Percentiles rank a stretch among this genome's conserved stretches.
phyloP scores from a whole-genome alignment of 2,797 vertebrate species.

The Austrolebias charrua region DNA sequence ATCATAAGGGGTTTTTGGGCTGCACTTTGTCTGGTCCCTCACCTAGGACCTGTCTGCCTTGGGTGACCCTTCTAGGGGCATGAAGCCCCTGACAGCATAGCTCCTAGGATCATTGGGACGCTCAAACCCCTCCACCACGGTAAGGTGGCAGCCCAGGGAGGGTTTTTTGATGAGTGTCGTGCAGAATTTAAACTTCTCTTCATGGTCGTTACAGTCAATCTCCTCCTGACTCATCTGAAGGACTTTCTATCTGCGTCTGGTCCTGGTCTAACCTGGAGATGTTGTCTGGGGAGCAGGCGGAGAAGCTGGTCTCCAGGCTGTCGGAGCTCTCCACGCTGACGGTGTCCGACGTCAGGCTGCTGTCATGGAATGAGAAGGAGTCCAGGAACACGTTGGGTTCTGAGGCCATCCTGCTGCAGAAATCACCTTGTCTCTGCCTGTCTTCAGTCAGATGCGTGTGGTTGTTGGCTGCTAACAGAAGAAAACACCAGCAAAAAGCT shows the following conservation, averaged over 20 bases:
- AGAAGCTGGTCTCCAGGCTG: conserved; percentile 95
- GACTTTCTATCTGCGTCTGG: not conserved
- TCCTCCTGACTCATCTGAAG: too few relatives aligned
- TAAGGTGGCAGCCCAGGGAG: too few relatives aligned
- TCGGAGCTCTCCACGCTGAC: conserved; percentile 93
- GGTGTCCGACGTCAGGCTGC: conserved; percentile 85
- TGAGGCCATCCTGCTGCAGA: conserved; percentile 86
- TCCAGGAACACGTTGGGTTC: conserved; percentile 90
- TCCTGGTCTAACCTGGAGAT: conserved; percentile 86
- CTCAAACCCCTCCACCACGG: too few relatives aligned
- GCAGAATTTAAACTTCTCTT: too few relatives aligned
- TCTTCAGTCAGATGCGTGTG: conserved; percentile 72
- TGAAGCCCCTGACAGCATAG: too few relatives aligned
- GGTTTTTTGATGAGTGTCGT: too few relatives aligned
- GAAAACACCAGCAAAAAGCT: conserved; percentile 16
- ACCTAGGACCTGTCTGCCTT: too few relatives aligned
- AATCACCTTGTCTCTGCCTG: conserved; percentile 84
- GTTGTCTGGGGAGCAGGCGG: conserved; percentile 94
- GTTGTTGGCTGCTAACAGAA: conserved; percentile 59
- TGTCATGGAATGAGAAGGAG: conserved; percentile 85
- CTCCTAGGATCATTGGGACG: too few relatives aligned
- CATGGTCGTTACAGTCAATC: too few relatives aligned
- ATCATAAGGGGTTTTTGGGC: too few relatives aligned
- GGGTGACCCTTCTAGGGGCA: too few relatives aligned
- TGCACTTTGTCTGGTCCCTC: too few relatives aligned